These are phyloP conservation scores for Scatophagus argus DNA, from an alignment of 2,113 vertebrate genomes.

Conservation along the genomic window DNA sequence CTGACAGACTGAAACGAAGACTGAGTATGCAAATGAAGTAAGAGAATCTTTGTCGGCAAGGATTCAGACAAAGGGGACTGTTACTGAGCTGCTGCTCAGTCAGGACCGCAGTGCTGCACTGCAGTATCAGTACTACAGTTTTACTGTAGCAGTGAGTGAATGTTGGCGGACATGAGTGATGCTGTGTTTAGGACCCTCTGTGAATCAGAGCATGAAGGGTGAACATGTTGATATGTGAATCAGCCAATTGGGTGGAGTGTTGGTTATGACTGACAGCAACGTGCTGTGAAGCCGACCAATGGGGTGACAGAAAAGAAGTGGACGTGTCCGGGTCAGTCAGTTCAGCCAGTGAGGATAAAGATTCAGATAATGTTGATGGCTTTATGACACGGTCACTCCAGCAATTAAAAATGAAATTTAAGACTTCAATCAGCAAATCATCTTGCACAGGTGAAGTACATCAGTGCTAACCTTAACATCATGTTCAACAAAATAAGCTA, in stretches of 20 bases:
- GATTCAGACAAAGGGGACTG: background rate
- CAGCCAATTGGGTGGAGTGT: slow-evolving; percentile 24
- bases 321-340: slow-evolving; percentile 33
- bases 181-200: slow-evolving; percentile 4
- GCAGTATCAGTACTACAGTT: background rate
- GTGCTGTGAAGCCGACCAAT: slow-evolving; percentile 45
- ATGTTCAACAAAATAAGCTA: too few relatives aligned
- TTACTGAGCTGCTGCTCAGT: background rate
- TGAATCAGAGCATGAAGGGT: background rate
- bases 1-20: too few relatives aligned
- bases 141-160: background rate
- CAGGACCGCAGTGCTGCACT: too few relatives aligned
- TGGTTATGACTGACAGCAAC: slow-evolving; percentile 41
- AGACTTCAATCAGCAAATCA: too few relatives aligned
- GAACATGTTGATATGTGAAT: background rate
- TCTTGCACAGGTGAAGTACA: too few relatives aligned
- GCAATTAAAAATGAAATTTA: too few relatives aligned
- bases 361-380: too few relatives aligned
- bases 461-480: too few relatives aligned
- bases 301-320: slow-evolving; percentile 37
- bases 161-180: background rate
- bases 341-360: slow-evolving; percentile 26
- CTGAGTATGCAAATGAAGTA: background rate
- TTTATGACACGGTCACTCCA: too few relatives aligned
- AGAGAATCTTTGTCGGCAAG: slow-evolving; percentile 1